phyloP scores from a whole-genome alignment of 2,113 vertebrate species.

The Chaenocephalus aceratus region DNA sequence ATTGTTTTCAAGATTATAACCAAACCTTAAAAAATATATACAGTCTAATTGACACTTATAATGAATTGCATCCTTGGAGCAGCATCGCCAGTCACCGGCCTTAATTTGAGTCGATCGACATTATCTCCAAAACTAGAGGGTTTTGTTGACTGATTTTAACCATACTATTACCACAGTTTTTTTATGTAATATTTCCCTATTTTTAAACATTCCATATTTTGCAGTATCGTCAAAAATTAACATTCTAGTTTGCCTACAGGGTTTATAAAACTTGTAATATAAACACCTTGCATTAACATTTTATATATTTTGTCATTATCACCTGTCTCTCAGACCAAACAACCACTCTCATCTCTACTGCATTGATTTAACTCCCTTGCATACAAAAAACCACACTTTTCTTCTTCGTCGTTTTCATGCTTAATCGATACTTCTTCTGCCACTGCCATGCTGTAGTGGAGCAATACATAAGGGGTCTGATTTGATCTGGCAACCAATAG shows the following conservation, averaged over 20 bases:
- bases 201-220: too few relatives aligned
- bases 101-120: background rate
- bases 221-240: too few relatives aligned
- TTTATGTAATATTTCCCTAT: too few relatives aligned
- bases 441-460: background rate
- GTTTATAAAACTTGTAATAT: background rate
- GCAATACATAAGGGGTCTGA: background rate
- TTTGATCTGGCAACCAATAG: constrained; percentile 21
- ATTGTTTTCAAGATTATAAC: too few relatives aligned
- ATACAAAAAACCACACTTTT: background rate
- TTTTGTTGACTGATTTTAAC: background rate
- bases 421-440: constrained; percentile 20
- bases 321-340: background rate
- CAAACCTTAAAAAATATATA: too few relatives aligned
- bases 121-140: too few relatives aligned
- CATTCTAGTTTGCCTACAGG: too few relatives aligned
- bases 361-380: constrained; percentile 3
- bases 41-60: too few relatives aligned
- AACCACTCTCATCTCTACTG: background rate
- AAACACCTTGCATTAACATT: background rate
- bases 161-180: background rate
- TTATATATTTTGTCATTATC: background rate
- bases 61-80: too few relatives aligned
- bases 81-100: background rate
- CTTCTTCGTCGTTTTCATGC: background rate